Base-by-base conservation (phyloP, 2,113 vertebrate genomes). In the Albula goreensis region DNA sequence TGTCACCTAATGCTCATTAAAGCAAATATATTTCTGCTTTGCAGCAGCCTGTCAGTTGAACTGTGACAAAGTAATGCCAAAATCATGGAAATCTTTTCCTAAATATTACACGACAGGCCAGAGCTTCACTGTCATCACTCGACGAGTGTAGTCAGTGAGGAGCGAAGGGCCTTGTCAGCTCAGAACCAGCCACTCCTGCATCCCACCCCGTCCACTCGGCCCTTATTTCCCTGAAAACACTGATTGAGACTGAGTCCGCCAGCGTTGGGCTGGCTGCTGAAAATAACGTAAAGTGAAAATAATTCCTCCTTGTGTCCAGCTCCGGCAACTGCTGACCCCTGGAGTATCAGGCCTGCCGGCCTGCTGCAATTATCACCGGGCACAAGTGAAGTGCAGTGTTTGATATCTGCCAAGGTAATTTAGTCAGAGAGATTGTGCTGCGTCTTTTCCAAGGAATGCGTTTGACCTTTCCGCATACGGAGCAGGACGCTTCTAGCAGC, bases 401-500 rank as follows among this genome's bases (percentile, higher is more conserved):
- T 94, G 91, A 94, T 95, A 94, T 92, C 83, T 90, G 91, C 87
- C 41, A 77, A 91, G 88, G 91, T 93, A 93, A 93, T 95, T 96
- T 93, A 94, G 86, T 90, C 82, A 91, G 89, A 92, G 88, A 94
- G 93, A 94, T 94, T 95, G 87, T 87, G 89, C 83, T 66, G 79
- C 86, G 90, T 88, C 83, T 85, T 77, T 90, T 89, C 82, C 83
- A 80, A 85, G 50, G 81, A 91, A 88, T 22, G 51, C 1, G 0
- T n/a, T 53, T 88, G 89, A 93, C 87, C 86, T 92, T 91, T 90
- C 79, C 79, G 22, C 81, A 85, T 85, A 78, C 85, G 83, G 83
- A 90, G 83, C 86, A 22, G 63, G 84, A 78, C 57, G 79, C 63
- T 89, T 89, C 78, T 52, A 81, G 84, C 50, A 86, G 80, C 84